These are phyloP conservation scores for Clarias gariepinus DNA, from an alignment of 2,113 vertebrate species.

Conservation along the genomic window DNA sequence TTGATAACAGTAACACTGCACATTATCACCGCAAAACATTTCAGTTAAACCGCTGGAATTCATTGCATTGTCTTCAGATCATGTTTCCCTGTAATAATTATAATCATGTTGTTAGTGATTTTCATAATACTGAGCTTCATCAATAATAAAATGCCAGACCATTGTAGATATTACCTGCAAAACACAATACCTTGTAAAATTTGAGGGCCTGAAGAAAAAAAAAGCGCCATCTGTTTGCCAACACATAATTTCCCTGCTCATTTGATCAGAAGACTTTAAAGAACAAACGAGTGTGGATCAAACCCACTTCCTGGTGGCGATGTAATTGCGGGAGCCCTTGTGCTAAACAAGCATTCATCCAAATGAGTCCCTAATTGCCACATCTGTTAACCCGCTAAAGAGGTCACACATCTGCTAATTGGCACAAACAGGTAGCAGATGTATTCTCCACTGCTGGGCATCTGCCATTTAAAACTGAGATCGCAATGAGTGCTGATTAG, in stretches of 20 bases:
- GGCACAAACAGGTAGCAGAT: slow-evolving; percentile 77
- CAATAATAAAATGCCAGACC: neutral
- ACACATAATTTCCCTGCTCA: slow-evolving; percentile 42
- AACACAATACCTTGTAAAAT: neutral
- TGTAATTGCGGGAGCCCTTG: slow-evolving; percentile 76
- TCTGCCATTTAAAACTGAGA: slow-evolving; percentile 69
- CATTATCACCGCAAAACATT: neutral
- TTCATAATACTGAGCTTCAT: neutral
- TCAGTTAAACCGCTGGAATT: neutral
- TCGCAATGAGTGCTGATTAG: slow-evolving; percentile 63
- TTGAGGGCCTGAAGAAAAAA: neutral
- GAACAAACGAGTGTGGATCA: slow-evolving; percentile 60
- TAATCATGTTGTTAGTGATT: neutral
- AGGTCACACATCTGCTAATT: slow-evolving; percentile 74
- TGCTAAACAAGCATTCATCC: slow-evolving; percentile 82
- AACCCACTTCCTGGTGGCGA: slow-evolving; percentile 70
- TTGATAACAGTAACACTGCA: neutral
- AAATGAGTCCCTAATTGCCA: slow-evolving; percentile 86
- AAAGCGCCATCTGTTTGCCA: slow-evolving; percentile 49
- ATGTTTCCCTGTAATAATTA: neutral
- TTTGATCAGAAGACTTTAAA: slow-evolving; percentile 56
- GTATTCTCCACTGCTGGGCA: slow-evolving; percentile 64
- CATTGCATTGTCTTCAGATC: neutral
- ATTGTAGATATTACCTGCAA: neutral
- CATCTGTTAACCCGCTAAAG: slow-evolving; percentile 84